These are phyloP conservation scores for Listronotus bonariensis DNA, from an alignment of 1,140 invertebrate genomes.

Conservation along the genomic window DNA sequence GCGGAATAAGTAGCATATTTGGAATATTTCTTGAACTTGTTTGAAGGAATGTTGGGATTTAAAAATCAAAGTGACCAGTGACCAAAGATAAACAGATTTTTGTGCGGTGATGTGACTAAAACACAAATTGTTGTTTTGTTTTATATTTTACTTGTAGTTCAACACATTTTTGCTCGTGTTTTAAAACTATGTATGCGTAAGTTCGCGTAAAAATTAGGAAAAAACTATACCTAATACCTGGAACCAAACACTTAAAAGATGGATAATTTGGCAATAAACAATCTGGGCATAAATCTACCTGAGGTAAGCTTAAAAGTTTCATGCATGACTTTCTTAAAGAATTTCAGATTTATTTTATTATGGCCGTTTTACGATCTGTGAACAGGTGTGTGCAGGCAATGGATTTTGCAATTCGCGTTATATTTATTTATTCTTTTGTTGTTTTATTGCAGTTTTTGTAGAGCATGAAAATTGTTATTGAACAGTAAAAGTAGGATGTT, in stretches of 20 bases:
- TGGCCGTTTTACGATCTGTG: too few relatives aligned
- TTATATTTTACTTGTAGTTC: not conserved
- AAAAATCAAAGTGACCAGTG: constrained; percentile 19
- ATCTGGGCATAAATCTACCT: constrained; percentile 40
- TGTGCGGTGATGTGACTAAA: constrained; percentile 1
- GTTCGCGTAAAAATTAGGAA: not conserved
- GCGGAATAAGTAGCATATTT: not conserved
- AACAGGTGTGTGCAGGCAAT: too few relatives aligned
- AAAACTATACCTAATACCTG: not conserved
- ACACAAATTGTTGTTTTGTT: not conserved
- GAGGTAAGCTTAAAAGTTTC: constrained; percentile 39
- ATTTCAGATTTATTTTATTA: too few relatives aligned
- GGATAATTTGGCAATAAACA: constrained; percentile 46
- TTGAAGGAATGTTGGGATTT: constrained; percentile 12
- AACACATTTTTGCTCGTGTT: not conserved
- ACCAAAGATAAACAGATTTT: constrained; percentile 1
- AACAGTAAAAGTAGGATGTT: not conserved
- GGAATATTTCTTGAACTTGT: not conserved
- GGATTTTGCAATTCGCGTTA: too few relatives aligned
- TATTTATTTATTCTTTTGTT: too few relatives aligned
- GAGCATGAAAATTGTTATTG: too few relatives aligned
- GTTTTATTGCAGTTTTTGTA: too few relatives aligned
- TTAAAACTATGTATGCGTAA: not conserved
- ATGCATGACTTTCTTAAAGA: too few relatives aligned
- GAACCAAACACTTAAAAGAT: constrained; percentile 12